These are phyloP conservation scores for Rotaria socialis DNA, from an alignment of 2,888 invertebrate genomes.

Conservation along the genomic window DNA sequence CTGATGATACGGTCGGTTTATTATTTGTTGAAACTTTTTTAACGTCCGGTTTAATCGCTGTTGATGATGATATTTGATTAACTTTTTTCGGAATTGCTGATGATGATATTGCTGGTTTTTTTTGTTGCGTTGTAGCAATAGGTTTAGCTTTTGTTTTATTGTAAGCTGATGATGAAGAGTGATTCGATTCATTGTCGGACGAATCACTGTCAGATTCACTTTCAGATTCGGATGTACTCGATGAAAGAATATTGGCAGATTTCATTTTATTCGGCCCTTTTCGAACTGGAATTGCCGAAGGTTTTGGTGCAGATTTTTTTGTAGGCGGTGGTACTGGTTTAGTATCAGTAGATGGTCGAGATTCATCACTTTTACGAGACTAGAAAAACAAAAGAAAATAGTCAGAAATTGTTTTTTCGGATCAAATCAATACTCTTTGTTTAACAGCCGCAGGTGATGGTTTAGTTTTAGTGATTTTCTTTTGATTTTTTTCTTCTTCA, in stretches of 20 bases:
- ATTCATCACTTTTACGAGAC: constrained; percentile 20
- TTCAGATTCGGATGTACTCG: not conserved
- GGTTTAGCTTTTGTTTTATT: not conserved
- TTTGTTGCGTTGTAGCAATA: not conserved
- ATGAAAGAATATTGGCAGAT: not conserved
- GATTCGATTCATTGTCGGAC: not conserved
- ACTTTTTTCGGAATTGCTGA: not conserved
- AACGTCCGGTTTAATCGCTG: not conserved
- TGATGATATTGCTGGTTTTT: not conserved
- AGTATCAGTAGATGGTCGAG: not conserved
- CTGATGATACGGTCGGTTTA: not conserved
- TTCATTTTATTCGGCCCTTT: not conserved
- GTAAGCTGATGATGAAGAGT: not conserved
- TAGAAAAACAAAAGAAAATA: not conserved
- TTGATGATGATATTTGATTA: not conserved
- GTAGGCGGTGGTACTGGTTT: not conserved
- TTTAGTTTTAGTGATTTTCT: not conserved
- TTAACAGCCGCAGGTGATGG: not conserved
- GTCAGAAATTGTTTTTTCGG: too few relatives aligned
- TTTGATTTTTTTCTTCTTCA: not conserved
- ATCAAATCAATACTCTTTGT: not conserved
- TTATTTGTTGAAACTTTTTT: not conserved
- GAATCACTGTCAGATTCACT: not conserved
- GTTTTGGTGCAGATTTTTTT: not conserved
- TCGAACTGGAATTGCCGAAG: not conserved